These are phyloP conservation scores for Eira barbara DNA, from an alignment of 2,113 vertebrate genomes.

Conservation along the genomic window DNA sequence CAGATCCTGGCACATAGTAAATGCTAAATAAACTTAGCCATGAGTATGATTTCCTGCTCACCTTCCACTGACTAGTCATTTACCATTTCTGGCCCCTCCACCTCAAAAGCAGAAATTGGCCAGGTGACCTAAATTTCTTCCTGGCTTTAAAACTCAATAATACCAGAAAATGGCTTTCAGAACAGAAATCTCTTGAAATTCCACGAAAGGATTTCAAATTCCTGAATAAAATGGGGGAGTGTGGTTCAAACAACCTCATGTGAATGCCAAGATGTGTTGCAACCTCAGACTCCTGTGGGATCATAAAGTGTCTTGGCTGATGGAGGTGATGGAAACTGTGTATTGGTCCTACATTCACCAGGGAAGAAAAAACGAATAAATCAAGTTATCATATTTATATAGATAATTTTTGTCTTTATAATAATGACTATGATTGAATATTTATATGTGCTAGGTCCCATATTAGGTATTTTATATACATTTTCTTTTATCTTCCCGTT, in stretches of 20 bases:
- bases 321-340: not conserved
- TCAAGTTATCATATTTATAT: not conserved
- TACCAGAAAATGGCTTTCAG: not conserved
- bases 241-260: not conserved
- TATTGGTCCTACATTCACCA: rapidly evolving
- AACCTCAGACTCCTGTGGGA: rapidly evolving
- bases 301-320: no score
- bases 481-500: not conserved
- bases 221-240: not conserved
- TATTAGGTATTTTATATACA: rapidly evolving
- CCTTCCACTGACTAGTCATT: not conserved
- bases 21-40: no score
- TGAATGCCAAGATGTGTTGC: not conserved
- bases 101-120: not conserved
- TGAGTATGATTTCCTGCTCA: not conserved
- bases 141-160: not conserved
- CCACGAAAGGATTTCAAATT: not conserved
- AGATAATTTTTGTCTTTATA: not conserved
- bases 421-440: not conserved
- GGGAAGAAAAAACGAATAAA: not conserved
- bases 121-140: not conserved
- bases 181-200: not conserved
- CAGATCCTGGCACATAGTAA: not conserved
- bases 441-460: not conserved
- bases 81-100: not conserved